These are phyloP conservation scores for Alectura lathami DNA, from an alignment of 2,113 vertebrate genomes.

Conservation along the genomic window DNA sequence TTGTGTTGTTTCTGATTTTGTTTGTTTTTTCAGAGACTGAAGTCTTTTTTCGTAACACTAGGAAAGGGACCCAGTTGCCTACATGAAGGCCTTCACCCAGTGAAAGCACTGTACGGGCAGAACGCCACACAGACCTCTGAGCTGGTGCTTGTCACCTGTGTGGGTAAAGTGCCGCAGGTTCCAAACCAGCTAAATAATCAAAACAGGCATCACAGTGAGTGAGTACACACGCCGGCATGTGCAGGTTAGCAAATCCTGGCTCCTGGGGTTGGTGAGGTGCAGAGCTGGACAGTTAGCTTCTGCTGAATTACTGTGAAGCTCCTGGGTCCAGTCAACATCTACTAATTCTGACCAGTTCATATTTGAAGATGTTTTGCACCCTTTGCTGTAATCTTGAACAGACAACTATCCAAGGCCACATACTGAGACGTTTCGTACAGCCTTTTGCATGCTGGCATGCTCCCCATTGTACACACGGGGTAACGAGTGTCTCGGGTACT, in stretches of 20 bases:
- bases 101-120: not conserved
- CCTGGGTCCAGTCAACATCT: not conserved
- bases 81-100: not conserved
- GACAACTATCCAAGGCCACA: not conserved
- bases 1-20: not conserved
- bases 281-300: not conserved
- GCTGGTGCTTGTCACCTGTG: accelerated
- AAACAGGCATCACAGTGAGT: too few species aligned
- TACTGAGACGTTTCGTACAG: not conserved
- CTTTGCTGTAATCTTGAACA: not conserved
- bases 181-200: not conserved
- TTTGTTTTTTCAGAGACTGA: not conserved
- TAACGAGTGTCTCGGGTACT: not conserved
- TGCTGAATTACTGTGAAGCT: not conserved
- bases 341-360: not conserved
- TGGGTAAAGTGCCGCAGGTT: not conserved
- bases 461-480: not conserved
- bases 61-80: not conserved
- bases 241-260: not conserved
- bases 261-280: not conserved
- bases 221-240: too few species aligned
- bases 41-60: not conserved
- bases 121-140: not conserved
- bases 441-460: not conserved
- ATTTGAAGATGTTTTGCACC: not conserved